Evolutionary conservation across 2,797 vertebrate genomes (phyloP).

Genomic region (Sebastiscus tertius): DNA sequence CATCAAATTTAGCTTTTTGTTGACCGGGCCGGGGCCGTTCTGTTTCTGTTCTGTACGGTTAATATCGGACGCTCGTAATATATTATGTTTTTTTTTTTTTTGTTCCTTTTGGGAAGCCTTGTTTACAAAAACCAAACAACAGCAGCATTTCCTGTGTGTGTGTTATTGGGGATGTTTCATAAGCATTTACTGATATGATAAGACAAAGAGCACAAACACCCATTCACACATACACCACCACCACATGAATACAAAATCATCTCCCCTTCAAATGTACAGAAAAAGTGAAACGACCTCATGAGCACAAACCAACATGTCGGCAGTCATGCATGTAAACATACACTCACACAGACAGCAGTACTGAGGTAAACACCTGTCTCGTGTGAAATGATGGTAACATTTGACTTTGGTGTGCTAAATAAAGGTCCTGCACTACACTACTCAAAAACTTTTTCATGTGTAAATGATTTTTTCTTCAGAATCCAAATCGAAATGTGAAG

Average conservation of each 20-base stretch:
- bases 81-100: slow-evolving; percentile 26
- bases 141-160: slow-evolving; percentile 35
- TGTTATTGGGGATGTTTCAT: slow-evolving; percentile 36
- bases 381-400: background rate
- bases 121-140: slow-evolving; percentile 53
- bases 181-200: slow-evolving; percentile 45
- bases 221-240: background rate
- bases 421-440: background rate
- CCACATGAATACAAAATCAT: slow-evolving; percentile 17
- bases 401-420: background rate
- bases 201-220: slow-evolving; percentile 17
- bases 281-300: background rate
- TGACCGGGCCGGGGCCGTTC: slow-evolving; percentile 57
- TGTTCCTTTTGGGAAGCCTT: slow-evolving; percentile 28
- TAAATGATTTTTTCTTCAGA: background rate
- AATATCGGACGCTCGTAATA: slow-evolving; percentile 68
- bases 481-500: background rate
- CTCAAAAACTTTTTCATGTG: background rate
- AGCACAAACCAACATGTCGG: background rate
- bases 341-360: background rate
- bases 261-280: background rate
- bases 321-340: slow-evolving; percentile 17
- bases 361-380: slow-evolving; percentile 5
- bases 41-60: slow-evolving; percentile 58
- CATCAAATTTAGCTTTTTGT: slow-evolving; percentile 75